Percentiles rank a stretch among this genome's conserved stretches.
Conservation (phyloP, 2,113 vertebrate species). For the Calidris pugnax region DNA sequence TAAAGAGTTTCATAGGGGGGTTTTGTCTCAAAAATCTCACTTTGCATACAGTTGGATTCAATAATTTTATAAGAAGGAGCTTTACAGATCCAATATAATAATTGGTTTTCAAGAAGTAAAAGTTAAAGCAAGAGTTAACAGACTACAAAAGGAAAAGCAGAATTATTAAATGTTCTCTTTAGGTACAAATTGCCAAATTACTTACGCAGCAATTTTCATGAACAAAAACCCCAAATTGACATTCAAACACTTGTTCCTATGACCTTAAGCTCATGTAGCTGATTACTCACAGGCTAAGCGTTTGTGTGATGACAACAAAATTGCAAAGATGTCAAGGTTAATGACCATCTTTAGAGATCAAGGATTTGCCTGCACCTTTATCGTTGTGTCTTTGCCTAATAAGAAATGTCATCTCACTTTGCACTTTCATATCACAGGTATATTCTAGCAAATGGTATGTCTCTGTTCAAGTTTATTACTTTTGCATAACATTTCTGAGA, state of each 20-base stretch:
- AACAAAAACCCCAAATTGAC: background rate
- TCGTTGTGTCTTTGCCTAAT: background rate
- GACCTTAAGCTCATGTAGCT: background rate
- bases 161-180: background rate
- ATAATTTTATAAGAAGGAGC: background rate
- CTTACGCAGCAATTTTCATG: background rate
- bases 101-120: background rate
- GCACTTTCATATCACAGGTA: background rate
- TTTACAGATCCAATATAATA: background rate
- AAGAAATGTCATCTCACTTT: background rate
- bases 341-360: background rate
- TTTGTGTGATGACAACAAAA: background rate
- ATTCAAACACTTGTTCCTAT: background rate
- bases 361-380: background rate
- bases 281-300: background rate
- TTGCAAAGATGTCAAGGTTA: background rate
- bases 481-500: background rate
- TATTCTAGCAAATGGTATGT: background rate
- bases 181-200: background rate
- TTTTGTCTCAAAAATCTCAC: background rate
- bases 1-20: fast-evolving
- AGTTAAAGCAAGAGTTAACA: background rate
- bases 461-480: background rate
- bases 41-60: background rate
- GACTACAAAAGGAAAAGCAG: background rate